Conservation (phyloP, 1,140 invertebrate species). For the Chelonus insularis region DNA sequence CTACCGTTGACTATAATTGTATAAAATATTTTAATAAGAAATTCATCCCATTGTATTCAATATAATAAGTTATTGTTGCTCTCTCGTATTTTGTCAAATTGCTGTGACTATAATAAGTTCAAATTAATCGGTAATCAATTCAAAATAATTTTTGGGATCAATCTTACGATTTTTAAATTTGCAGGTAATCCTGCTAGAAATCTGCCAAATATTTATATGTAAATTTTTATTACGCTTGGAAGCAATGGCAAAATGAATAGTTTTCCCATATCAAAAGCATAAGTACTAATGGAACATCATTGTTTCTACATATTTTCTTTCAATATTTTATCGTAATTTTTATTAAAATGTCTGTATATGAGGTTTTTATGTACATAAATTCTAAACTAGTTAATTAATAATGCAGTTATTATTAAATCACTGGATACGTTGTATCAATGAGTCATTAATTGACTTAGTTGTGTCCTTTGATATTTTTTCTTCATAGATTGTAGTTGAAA, state of each 20-base stretch:
- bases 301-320: neutral
- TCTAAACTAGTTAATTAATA: constrained; percentile 7
- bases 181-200: neutral
- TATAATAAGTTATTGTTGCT: constrained; percentile 15
- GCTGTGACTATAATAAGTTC: constrained; percentile 50
- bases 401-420: neutral
- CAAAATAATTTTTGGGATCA: constrained; percentile 47
- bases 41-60: constrained; percentile 9
- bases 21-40: no score
- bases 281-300: neutral
- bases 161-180: constrained; percentile 21
- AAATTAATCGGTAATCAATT: constrained; percentile 38
- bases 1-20: no score
- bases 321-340: neutral
- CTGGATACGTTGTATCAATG: no score
- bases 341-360: constrained; percentile 7
- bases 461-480: neutral
- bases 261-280: neutral
- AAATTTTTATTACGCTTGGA: constrained; percentile 4
- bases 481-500: neutral
- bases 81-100: constrained; percentile 31
- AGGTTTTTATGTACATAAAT: constrained; percentile 14
- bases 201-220: constrained; percentile 26
- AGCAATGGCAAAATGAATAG: neutral
- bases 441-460: neutral